A percentile compares a stretch with the other conserved stretches of the same genome.
Evolutionary conservation across 2,888 invertebrate species (phyloP).

Genomic region (Nomada lathburiana): DNA sequence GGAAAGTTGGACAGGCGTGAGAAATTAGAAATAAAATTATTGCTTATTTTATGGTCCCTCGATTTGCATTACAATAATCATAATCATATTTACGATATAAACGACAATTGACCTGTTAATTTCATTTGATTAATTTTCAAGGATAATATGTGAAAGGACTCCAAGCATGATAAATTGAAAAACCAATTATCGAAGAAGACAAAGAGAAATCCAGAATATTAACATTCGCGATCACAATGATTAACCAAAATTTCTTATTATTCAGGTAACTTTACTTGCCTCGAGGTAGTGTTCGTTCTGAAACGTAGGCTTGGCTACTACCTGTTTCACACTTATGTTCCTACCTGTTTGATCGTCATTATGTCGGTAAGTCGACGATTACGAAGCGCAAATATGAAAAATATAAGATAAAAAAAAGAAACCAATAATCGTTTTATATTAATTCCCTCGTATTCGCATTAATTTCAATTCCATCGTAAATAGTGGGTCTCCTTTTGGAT

Average conservation of each 20-base stretch:
- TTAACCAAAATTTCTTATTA: conserved; percentile 52
- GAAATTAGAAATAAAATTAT: too few species aligned
- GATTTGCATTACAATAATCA: too few species aligned
- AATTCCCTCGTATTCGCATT: neutral
- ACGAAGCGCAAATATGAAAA: neutral
- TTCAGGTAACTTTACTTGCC: conserved; percentile 95
- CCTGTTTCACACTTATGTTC: conserved; percentile 96
- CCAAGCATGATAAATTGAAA: too few species aligned
- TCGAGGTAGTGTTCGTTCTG: conserved; percentile 95
- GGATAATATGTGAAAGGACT: too few species aligned
- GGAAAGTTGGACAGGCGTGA: neutral
- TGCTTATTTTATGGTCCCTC: too few species aligned
- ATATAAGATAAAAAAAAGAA: too few species aligned
- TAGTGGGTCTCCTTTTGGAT: conserved; percentile 98
- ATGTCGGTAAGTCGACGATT: conserved; percentile 91
- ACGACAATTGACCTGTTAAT: too few species aligned
- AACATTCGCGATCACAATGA: conserved; percentile 1
- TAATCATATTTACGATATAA: too few species aligned
- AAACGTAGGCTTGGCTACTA: conserved; percentile 96
- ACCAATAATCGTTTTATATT: neutral
- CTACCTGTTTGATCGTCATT: conserved; percentile 96
- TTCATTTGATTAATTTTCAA: too few species aligned
- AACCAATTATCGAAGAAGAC: too few species aligned
- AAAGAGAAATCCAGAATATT: too few species aligned
- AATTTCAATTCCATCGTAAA: conserved; percentile 59